phyloP scores from a whole-genome alignment of 1,140 invertebrate species.

The Drosophila jambulina region DNA sequence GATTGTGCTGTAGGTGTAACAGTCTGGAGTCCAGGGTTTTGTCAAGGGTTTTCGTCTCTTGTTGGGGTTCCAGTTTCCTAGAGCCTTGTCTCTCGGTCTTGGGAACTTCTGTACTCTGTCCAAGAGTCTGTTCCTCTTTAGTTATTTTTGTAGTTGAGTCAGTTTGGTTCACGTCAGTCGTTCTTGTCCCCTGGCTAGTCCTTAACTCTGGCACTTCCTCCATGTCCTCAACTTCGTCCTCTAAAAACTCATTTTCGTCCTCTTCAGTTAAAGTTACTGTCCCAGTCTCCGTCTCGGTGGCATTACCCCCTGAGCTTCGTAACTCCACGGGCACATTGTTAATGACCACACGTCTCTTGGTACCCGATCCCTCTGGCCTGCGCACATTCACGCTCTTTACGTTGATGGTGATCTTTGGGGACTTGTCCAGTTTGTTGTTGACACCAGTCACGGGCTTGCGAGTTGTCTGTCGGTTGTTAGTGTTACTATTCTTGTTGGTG shows the following conservation, averaged over 20 bases:
- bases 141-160: background rate
- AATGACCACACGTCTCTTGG: constrained; percentile 68
- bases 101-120: background rate
- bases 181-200: background rate
- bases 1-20: constrained; percentile 33
- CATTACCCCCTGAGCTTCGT: constrained; percentile 50
- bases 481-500: constrained; percentile 52
- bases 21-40: constrained; percentile 10
- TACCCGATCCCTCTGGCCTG: constrained; percentile 29
- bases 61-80: background rate
- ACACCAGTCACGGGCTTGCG: constrained; percentile 54
- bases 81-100: constrained; percentile 13
- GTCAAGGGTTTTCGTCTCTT: constrained; percentile 1
- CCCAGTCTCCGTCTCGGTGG: constrained; percentile 11
- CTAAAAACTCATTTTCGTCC: constrained; percentile 6
- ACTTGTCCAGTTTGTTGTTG: constrained; percentile 79
- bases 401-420: constrained; percentile 58
- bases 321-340: constrained; percentile 80
- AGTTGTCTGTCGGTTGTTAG: constrained; percentile 42
- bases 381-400: constrained; percentile 56
- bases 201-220: constrained; percentile 23
- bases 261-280: constrained; percentile 10
- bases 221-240: constrained; percentile 11
- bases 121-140: background rate
- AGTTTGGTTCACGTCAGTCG: constrained; percentile 1